phyloP scores from a whole-genome alignment of 1,140 invertebrate species.

The Oncopodura yosiiana region DNA sequence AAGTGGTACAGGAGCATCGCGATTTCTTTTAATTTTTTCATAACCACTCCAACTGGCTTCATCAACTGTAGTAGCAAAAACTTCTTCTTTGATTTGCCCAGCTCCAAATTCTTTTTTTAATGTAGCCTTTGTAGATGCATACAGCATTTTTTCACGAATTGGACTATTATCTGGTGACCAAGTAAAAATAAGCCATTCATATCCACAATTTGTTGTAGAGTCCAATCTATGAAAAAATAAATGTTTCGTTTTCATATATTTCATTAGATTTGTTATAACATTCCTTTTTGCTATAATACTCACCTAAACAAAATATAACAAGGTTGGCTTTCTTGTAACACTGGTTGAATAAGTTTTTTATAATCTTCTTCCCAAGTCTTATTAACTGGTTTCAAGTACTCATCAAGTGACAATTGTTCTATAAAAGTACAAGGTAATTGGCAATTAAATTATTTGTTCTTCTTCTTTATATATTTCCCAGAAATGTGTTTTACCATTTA shows the following conservation, averaged over 20 bases:
- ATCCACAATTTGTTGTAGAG: constrained; percentile 60
- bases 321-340: constrained; percentile 77
- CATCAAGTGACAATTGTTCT: constrained; percentile 68
- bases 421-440: constrained; percentile 32
- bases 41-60: constrained; percentile 76
- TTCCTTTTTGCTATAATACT: constrained; percentile 14
- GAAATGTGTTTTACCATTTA: constrained; percentile 77
- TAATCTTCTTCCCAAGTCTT: constrained; percentile 82
- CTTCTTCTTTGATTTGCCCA: constrained; percentile 79
- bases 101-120: constrained; percentile 92
- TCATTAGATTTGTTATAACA: neutral
- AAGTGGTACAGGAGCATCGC: constrained; percentile 72
- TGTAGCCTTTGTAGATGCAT: constrained; percentile 96
- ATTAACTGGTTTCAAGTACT: constrained; percentile 51
- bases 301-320: constrained; percentile 84
- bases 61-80: constrained; percentile 69
- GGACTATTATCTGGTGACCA: constrained; percentile 87
- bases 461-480: too few relatives aligned
- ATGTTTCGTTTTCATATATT: neutral
- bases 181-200: constrained; percentile 89
- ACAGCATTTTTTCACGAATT: constrained; percentile 94
- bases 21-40: constrained; percentile 61
- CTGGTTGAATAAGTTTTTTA: constrained; percentile 61
- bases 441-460: constrained; percentile 6
- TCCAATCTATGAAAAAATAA: constrained; percentile 54